Base-by-base conservation (phyloP, 2,888 invertebrate species). In the Tromatobia lineatoria region DNA sequence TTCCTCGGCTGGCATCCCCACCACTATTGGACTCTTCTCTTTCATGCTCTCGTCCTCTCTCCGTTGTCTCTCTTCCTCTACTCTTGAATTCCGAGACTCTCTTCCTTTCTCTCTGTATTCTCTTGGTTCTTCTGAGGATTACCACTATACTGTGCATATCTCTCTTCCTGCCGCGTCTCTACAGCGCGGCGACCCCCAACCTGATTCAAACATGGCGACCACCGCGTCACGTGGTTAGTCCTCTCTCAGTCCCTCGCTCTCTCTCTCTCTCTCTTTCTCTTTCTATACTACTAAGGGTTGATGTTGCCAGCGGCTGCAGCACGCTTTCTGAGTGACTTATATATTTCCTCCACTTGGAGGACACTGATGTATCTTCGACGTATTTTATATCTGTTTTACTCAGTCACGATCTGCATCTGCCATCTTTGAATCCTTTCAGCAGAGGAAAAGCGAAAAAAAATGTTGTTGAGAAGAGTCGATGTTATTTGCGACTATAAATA, bases 171-270 rank as follows among this genome's bases (percentile, higher is more conserved):
- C 20, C 59, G 45, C 69, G 18, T 59, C 15, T 78, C 70, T 70
- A 50, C 34, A 59, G 59, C 50, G 15, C 69, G 25, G 38, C 73
- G 52, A 74, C 57, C 67, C 67, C 83, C 71, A 11, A 71, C 50
- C 76, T 67, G 80, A 82, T 69, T 73, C 88, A 88, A 92, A 92
- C 90, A 93, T 93, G 93, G 93, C 93, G 90, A 86, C 87, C 83
- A 81, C 80, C 66, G 66, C 83, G 89, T 91, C 90, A 90, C 90
- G 90, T 89, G 90, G 87, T 87, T 76, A 85, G 83, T 66, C 69
- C 74, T 67, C 76, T 57, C 74, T 64, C 70, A 64, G 75, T 76
- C 38, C 23, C 69, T 29, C 73, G 69, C 57, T 23, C 57, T 38
- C 47, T 11, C 57, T 38, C 69, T 38, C 76, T 52, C 71, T 61